Conservation (phyloP, 2,888 invertebrate genomes). For the Acanthosepion lycidas region DNA sequence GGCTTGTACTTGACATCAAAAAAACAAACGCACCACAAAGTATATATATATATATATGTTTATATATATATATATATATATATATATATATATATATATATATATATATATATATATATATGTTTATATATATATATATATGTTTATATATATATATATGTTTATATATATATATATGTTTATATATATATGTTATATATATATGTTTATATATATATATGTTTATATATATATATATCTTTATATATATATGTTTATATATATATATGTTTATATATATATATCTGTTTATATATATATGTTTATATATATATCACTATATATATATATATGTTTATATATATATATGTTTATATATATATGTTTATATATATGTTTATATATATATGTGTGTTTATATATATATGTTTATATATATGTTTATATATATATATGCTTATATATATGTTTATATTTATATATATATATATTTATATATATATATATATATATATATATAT, state of each 20-base stretch:
- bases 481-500: not conserved
- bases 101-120: too few relatives aligned
- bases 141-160: not conserved
- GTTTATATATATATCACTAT: too few relatives aligned
- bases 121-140: not conserved
- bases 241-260: conserved; percentile 6
- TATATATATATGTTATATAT: too few relatives aligned
- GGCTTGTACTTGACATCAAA: too few relatives aligned
- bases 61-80: not conserved
- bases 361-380: too few relatives aligned
- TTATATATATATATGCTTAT: too few relatives aligned
- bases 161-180: not conserved
- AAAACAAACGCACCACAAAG: too few relatives aligned
- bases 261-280: not conserved
- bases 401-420: not conserved
- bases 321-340: conserved; percentile 24
- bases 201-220: too few relatives aligned
- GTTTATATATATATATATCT: not conserved
- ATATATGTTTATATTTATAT: not conserved
- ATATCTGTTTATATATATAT: too few relatives aligned
- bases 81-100: conserved; percentile 37
- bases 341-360: not conserved
- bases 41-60: not conserved
- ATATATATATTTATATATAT: conserved; percentile 24
- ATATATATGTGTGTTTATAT: too few relatives aligned